Percentiles rank a stretch among this genome's conserved stretches.
These are phyloP conservation scores for Tetrapedia diversipes DNA, from an alignment of 2,888 invertebrate species.

Conservation along the genomic window DNA sequence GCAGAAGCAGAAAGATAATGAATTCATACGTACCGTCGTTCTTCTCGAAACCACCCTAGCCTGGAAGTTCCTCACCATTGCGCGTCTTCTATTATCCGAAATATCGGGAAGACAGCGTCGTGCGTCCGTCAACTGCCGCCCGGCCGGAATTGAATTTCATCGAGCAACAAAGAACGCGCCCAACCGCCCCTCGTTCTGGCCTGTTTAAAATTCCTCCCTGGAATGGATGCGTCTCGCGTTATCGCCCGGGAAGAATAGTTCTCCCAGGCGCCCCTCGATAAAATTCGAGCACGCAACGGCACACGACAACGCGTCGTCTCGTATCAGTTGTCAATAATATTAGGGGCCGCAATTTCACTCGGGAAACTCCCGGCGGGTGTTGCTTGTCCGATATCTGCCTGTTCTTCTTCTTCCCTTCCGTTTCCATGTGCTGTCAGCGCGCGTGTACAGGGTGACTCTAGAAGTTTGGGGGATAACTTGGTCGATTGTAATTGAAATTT, in stretches of 20 bases:
- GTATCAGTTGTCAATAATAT: conserved; percentile 70
- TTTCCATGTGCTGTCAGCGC: conserved; percentile 25
- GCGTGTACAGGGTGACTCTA: neutral
- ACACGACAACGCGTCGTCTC: conserved; percentile 26
- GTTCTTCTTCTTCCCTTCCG: conserved; percentile 49
- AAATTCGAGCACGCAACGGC: conserved; percentile 47
- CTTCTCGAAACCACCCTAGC: neutral
- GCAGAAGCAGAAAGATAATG: neutral
- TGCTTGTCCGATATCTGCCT: conserved; percentile 60
- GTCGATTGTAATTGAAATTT: too few species aligned
- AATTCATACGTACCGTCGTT: neutral
- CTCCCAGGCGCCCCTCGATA: conserved; percentile 48
- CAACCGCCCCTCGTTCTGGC: conserved; percentile 1
- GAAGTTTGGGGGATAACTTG: too few species aligned
- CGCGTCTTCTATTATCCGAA: neutral
- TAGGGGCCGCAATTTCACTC: conserved; percentile 67
- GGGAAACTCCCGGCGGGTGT: conserved; percentile 60
- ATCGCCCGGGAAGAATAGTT: conserved; percentile 56
- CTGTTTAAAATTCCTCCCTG: conserved; percentile 40
- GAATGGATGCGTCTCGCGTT: conserved; percentile 33
- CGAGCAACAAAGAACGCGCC: conserved; percentile 24
- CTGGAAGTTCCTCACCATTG: neutral
- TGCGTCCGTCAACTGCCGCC: conserved; percentile 25
- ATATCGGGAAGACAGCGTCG: neutral
- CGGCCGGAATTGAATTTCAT: conserved; percentile 44